phyloP scores from a whole-genome alignment of 2,888 invertebrate species.

The Baronia brevicornis region DNA sequence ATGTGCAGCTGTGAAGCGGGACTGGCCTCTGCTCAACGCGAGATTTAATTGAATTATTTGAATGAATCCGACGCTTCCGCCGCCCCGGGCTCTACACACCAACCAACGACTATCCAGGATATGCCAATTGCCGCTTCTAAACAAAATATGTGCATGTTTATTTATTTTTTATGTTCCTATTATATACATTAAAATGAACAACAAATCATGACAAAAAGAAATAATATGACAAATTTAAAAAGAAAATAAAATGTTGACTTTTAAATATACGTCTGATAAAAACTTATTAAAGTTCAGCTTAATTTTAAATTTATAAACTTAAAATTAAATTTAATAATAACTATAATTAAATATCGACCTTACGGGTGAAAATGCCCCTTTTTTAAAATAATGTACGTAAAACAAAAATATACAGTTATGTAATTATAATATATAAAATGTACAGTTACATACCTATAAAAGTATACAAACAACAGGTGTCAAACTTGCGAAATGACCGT shows the following conservation, averaged over 20 bases:
- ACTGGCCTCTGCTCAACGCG: slow-evolving; percentile 55
- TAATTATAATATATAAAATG: slow-evolving; percentile 26
- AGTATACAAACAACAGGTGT: slow-evolving; percentile 61
- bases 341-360: too few species aligned
- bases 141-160: slow-evolving; percentile 48
- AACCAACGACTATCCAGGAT: slow-evolving; percentile 53
- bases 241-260: too few species aligned
- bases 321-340: too few species aligned
- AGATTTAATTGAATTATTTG: slow-evolving; percentile 72
- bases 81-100: slow-evolving; percentile 36
- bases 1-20: slow-evolving; percentile 53
- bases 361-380: too few species aligned
- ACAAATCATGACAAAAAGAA: not conserved
- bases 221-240: not conserved
- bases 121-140: slow-evolving; percentile 63
- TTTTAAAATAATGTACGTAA: not conserved
- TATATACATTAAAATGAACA: not conserved
- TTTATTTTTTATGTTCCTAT: slow-evolving; percentile 15
- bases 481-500: slow-evolving; percentile 59
- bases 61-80: slow-evolving; percentile 70
- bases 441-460: slow-evolving; percentile 43
- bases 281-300: too few species aligned
- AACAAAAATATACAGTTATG: slow-evolving; percentile 13
- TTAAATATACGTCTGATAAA: too few species aligned
- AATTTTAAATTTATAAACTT: too few species aligned